Evolutionary conservation across 2,113 vertebrate species (phyloP), one percentile per base, ranked within the genome.

Genomic region (Ailurus styani): DNA sequence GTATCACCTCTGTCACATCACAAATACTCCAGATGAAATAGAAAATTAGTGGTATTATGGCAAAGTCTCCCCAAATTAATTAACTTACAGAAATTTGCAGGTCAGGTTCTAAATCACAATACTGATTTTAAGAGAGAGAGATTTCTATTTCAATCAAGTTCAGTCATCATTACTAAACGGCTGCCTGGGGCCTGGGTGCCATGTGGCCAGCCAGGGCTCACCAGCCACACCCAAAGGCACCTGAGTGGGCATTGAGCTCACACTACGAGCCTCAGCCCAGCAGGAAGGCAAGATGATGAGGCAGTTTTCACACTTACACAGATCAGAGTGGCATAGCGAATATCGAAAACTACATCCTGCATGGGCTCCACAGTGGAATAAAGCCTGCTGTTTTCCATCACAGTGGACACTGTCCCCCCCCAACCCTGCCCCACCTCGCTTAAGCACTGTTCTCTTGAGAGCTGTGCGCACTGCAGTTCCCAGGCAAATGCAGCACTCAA

Each of bases 171-270:
- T 37, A 94, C 52, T 75, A 6, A 15, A n/a, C 23, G 52, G 57
- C 81, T 95, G 77, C 68, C 52, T 4, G 62, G 60, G 34, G 97
- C 75, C 66, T 57, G 8, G 90, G 81, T 77, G 82, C 81, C 0
- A 0, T 91, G 77, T 96, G 73, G 95, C 95, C 97, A 97, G 96
- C 93, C 37, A 82, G 83, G 84, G 62, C 62, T 98, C 96, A 94
- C 96, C 96, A 96, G 84, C 66, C 94, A 84, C 91, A 86, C 90
- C 91, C 94, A 78, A 11, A 62, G 96, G 93, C 85, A 97, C 52
- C 89, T 47, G 75, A 98, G 96, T 96, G 96, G 87, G 88, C 75
- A 64, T 72, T 90, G 94, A 50, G 68, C 84, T 93, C 89, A 52
- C 52, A 94, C 72, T 29, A 37, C 88, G 29, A 34, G 12, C 4